Conservation (phyloP, 2,888 invertebrate genomes). For the Sthenelais limicola region DNA sequence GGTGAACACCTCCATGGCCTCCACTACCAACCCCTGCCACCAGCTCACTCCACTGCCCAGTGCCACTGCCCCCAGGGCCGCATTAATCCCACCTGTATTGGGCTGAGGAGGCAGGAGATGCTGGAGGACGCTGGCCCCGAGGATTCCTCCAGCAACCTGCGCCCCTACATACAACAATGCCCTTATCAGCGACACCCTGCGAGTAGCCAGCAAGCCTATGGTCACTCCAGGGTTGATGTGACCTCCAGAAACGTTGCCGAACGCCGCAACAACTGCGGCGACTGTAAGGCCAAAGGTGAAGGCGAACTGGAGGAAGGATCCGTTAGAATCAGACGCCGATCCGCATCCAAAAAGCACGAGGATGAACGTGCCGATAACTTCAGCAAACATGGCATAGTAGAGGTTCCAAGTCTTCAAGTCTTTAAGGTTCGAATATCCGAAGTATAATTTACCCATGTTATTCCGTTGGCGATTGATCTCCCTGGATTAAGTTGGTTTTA, state of each 20-base stretch:
- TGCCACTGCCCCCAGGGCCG: conserved; percentile 38
- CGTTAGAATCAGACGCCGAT: conserved; percentile 74
- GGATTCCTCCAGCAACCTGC: conserved; percentile 85
- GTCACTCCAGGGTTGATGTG: conserved; percentile 96
- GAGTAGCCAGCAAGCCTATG: conserved; percentile 85
- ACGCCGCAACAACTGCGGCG: conserved; percentile 85
- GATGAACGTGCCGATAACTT: conserved; percentile 89
- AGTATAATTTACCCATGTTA: no score
- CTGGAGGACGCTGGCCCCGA: conserved; percentile 64
- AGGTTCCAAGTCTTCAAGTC: conserved; percentile 68
- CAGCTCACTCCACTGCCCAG: conserved; percentile 3
- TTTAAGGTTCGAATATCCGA: no score
- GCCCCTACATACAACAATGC: conserved; percentile 84
- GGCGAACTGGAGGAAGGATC: conserved; percentile 79
- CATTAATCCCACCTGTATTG: no score
- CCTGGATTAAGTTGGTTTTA: no score
- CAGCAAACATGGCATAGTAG: conserved; percentile 88
- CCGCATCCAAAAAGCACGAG: conserved; percentile 90
- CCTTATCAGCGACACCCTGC: conserved; percentile 84
- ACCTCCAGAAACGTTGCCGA: conserved; percentile 91
- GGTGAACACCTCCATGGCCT: conserved; percentile 55
- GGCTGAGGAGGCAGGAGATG: conserved; percentile 42
- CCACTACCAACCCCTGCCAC: conserved; percentile 48
- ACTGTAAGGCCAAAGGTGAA: conserved; percentile 91
- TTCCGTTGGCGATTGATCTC: no score